A percentile compares a stretch with the other conserved stretches of the same genome.
These are phyloP conservation scores for Octopus bimaculoides DNA, from an alignment of 1,140 invertebrate species.

Conservation along the genomic window DNA sequence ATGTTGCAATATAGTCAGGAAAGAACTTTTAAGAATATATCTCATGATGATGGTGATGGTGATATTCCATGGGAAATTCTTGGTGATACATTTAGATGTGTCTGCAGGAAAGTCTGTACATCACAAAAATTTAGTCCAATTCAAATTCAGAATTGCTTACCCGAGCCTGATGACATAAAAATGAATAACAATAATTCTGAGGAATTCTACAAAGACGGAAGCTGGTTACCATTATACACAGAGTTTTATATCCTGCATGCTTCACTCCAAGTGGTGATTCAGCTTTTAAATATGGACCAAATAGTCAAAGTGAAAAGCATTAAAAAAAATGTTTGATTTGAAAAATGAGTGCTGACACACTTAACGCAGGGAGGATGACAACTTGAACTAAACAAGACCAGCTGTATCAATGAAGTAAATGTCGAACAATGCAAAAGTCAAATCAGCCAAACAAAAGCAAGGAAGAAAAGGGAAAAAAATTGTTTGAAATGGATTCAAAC, in stretches of 20 bases:
- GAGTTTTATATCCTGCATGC: background rate
- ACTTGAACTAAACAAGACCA: too few relatives aligned
- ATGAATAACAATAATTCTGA: background rate
- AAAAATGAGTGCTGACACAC: too few relatives aligned
- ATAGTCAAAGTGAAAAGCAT: too few relatives aligned
- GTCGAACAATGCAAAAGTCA: too few relatives aligned
- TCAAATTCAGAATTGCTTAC: background rate
- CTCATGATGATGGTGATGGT: background rate
- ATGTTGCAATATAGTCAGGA: background rate
- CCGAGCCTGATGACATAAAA: background rate
- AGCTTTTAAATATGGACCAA: too few relatives aligned
- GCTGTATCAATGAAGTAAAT: too few relatives aligned
- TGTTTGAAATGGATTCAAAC: too few relatives aligned
- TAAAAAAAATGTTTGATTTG: too few relatives aligned
- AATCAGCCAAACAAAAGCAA: too few relatives aligned
- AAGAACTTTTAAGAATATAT: background rate
- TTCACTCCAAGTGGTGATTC: background rate
- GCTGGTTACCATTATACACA: background rate
- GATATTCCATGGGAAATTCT: background rate
- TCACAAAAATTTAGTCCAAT: background rate
- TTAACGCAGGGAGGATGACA: too few relatives aligned
- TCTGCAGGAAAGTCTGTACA: background rate
- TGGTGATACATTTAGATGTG: background rate
- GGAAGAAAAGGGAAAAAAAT: too few relatives aligned
- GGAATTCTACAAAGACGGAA: background rate